These are phyloP conservation scores for Osmoderma eremita DNA, from an alignment of 2,888 invertebrate species.

Conservation along the genomic window DNA sequence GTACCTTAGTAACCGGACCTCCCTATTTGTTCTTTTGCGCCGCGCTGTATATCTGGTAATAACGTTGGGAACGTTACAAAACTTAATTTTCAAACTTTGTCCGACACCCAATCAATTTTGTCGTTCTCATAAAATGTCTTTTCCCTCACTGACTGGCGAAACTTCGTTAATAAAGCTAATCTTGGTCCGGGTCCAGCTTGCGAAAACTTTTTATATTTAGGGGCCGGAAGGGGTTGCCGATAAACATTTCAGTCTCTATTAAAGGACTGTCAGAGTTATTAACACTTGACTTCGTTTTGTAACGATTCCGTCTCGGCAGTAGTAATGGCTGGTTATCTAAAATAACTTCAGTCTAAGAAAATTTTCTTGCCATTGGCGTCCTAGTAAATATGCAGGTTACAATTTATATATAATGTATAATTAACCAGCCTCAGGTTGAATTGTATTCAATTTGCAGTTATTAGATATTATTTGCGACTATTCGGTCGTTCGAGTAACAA, in stretches of 20 bases:
- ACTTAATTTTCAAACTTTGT: slow-evolving; percentile 15
- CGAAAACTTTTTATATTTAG: slow-evolving; percentile 11
- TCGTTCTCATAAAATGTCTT: slow-evolving; percentile 22
- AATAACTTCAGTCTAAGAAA: no score
- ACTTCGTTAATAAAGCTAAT: slow-evolving; percentile 21
- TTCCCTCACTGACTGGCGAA: slow-evolving; percentile 1
- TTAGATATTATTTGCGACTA: no score
- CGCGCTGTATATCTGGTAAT: no score
- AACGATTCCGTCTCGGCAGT: background rate
- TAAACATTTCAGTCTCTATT: slow-evolving; percentile 24
- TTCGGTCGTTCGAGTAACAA: no score
- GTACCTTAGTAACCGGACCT: no score
- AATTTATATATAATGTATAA: no score
- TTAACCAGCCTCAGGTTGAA: no score
- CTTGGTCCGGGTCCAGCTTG: slow-evolving; percentile 5
- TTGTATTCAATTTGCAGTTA: no score
- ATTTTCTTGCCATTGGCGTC: no score
- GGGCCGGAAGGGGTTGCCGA: background rate
- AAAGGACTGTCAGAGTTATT: slow-evolving; percentile 15
- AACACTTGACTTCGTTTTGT: slow-evolving; percentile 9
- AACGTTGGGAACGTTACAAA: background rate
- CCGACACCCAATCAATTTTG: slow-evolving; percentile 15
- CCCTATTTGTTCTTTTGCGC: no score
- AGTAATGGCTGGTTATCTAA: no score
- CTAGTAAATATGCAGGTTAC: no score